A percentile compares a stretch with the other conserved stretches of the same genome.
phyloP scores from a whole-genome alignment of 2,888 invertebrate species.

The Odontomyia ornata region DNA sequence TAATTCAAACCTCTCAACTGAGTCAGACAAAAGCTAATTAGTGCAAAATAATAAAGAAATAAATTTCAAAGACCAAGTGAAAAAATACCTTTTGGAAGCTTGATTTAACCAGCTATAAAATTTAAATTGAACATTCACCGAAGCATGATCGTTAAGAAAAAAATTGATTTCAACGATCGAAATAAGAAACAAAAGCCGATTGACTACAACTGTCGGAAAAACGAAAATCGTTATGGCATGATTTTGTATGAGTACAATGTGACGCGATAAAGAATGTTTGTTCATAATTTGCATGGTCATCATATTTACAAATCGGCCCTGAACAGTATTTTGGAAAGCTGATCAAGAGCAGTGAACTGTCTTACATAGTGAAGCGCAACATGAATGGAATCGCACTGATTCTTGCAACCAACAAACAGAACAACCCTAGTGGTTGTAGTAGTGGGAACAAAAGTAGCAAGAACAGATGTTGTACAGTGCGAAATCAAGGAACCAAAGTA shows the following conservation, averaged over 20 bases:
- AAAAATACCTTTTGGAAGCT: not conserved
- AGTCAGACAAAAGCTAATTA: too few species aligned
- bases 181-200: not conserved
- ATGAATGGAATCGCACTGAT: slow-evolving; percentile 22
- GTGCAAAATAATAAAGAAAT: not conserved
- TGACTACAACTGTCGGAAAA: not conserved
- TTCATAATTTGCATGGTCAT: slow-evolving; percentile 51
- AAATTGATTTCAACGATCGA: not conserved
- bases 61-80: not conserved
- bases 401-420: slow-evolving; percentile 42
- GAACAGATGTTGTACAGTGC: too few species aligned
- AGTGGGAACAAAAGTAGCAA: not conserved
- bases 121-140: not conserved
- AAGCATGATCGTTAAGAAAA: not conserved
- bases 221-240: not conserved
- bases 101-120: not conserved
- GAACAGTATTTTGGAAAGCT: slow-evolving; percentile 47
- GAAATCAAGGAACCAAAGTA: too few species aligned
- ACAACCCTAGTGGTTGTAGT: slow-evolving; percentile 51
- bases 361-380: not conserved
- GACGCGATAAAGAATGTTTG: slow-evolving; percentile 56
- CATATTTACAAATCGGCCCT: slow-evolving; percentile 51
- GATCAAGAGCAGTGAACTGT: slow-evolving; percentile 17
- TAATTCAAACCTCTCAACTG: not conserved
- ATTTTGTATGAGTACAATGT: not conserved